Evolutionary conservation across 1,140 invertebrate species (phyloP).

Genomic region (Drosophila sulfurigaster): DNA sequence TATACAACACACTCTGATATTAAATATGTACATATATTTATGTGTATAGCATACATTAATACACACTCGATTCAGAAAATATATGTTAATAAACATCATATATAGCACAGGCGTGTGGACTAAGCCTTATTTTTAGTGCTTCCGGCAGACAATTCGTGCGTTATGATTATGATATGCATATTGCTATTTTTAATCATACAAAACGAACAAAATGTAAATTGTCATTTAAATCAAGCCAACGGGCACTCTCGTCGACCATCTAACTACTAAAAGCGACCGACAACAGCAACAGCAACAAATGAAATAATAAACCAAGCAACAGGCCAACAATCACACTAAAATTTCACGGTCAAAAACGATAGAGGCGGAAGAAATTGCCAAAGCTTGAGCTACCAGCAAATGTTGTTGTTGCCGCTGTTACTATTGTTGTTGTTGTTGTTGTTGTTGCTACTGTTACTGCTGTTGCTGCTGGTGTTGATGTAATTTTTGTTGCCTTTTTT

Average conservation of each 20-base stretch:
- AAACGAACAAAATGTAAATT: slow-evolving; percentile 62
- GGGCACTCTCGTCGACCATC: slow-evolving; percentile 10
- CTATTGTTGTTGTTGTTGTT: slow-evolving; percentile 7
- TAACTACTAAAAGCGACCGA: slow-evolving; percentile 39
- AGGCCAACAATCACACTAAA: slow-evolving; percentile 52
- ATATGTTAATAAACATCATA: neutral
- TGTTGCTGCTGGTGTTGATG: slow-evolving; percentile 25
- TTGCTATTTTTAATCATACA: slow-evolving; percentile 63
- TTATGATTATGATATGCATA: slow-evolving; percentile 74
- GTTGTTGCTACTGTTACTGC: slow-evolving; percentile 21
- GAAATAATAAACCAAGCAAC: slow-evolving; percentile 32
- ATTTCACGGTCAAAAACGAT: slow-evolving; percentile 76
- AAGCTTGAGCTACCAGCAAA: slow-evolving; percentile 34
- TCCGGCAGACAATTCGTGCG: slow-evolving; percentile 61
- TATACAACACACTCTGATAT: slow-evolving; percentile 12
- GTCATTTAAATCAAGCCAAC: slow-evolving; percentile 70
- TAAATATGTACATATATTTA: slow-evolving; percentile 12
- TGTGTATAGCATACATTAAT: neutral
- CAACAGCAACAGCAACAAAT: slow-evolving; percentile 25
- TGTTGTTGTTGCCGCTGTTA: slow-evolving; percentile 40
- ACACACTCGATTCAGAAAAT: neutral
- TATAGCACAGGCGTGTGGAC: slow-evolving; percentile 36
- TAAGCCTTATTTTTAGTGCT: slow-evolving; percentile 47
- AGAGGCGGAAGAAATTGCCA: slow-evolving; percentile 76
- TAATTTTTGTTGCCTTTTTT: slow-evolving; percentile 46